These are phyloP conservation scores for Pyrocoelia pectoralis DNA, from an alignment of 2,888 invertebrate species.

Conservation along the genomic window DNA sequence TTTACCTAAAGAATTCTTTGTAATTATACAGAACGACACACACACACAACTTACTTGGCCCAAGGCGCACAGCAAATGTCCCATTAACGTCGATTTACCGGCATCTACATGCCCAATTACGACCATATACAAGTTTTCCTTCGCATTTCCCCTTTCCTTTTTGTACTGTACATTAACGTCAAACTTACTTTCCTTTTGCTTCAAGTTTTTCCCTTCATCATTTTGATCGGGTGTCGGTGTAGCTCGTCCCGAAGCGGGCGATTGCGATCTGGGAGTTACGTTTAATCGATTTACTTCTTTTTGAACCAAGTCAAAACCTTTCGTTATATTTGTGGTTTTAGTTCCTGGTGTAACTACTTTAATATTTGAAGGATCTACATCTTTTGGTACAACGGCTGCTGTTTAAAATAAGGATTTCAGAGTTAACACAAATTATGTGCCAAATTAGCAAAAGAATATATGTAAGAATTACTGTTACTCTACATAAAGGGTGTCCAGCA, in stretches of 20 bases:
- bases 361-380: constrained; percentile 28
- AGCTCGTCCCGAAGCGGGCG: constrained; percentile 71
- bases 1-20: constrained; percentile 63
- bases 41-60: constrained; percentile 68
- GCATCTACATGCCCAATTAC: constrained; percentile 98
- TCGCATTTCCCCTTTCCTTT: constrained; percentile 79
- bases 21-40: background rate
- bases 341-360: constrained; percentile 58
- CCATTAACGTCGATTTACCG: constrained; percentile 97
- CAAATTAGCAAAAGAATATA: too few relatives aligned
- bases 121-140: constrained; percentile 89
- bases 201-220: constrained; percentile 50
- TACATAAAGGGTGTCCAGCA: too few relatives aligned
- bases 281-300: constrained; percentile 51
- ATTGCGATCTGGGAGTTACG: constrained; percentile 72
- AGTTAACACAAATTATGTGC: too few relatives aligned
- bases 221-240: constrained; percentile 55
- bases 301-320: constrained; percentile 66
- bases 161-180: constrained; percentile 71
- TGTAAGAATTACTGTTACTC: too few relatives aligned
- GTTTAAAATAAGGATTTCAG: background rate
- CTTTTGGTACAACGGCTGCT: constrained; percentile 14
- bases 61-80: constrained; percentile 86
- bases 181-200: constrained; percentile 64
- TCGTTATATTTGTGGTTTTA: constrained; percentile 62